These are phyloP conservation scores for Nesometra sesokonis DNA, from an alignment of 35 echinoderm and acorn worm genomes.

Conservation along the genomic window DNA sequence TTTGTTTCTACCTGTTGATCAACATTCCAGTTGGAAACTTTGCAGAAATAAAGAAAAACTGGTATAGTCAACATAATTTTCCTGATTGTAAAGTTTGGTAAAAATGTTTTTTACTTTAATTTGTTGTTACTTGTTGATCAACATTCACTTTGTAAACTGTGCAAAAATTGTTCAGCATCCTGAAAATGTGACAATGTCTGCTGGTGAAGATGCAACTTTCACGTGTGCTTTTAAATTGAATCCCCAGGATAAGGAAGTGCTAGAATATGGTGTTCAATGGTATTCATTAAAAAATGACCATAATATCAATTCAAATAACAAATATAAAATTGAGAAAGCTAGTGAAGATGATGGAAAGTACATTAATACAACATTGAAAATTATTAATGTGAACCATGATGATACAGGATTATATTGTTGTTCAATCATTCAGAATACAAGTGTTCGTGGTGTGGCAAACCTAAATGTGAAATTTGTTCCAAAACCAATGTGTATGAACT, in stretches of 20 bases:
- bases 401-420: background rate
- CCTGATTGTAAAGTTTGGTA: background rate
- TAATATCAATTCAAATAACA: too few species aligned
- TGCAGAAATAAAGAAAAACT: too few species aligned
- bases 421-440: background rate
- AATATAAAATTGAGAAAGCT: background rate
- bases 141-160: background rate
- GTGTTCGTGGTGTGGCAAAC: background rate
- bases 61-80: too few species aligned
- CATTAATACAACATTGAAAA: background rate
- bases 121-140: background rate
- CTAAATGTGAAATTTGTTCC: background rate
- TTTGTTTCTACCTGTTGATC: too few species aligned
- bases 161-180: background rate
- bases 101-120: background rate
- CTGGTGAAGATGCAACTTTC: background rate
- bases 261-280: background rate
- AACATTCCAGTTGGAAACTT: too few species aligned
- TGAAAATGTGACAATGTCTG: background rate
- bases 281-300: background rate
- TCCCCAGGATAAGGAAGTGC: background rate
- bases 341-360: background rate
- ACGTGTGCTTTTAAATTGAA: background rate
- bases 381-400: background rate
- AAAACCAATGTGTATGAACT: background rate